phyloP scores from a whole-genome alignment of 2,797 vertebrate species.

The Yasuhikotakia modesta region DNA sequence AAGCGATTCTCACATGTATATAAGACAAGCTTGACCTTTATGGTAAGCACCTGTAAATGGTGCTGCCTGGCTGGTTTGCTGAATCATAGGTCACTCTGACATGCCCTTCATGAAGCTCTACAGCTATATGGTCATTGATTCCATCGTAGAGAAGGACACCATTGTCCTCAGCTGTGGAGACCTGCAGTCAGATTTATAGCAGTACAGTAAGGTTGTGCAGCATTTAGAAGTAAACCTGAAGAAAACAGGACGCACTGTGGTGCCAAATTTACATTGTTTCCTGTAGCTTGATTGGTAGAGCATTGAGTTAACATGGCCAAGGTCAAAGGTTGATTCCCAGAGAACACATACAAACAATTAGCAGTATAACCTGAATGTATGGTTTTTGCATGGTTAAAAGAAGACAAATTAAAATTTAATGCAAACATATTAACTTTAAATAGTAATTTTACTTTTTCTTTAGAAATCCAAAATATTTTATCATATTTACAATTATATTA shows the following conservation, averaged over 20 bases:
- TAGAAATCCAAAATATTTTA: background rate
- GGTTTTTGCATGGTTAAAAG: too few species aligned
- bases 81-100: constrained; percentile 98
- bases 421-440: too few species aligned
- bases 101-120: constrained; percentile 93
- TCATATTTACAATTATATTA: background rate
- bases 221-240: too few species aligned
- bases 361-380: too few species aligned
- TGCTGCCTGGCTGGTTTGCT: constrained; percentile 89
- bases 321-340: background rate
- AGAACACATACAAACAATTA: background rate
- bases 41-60: constrained; percentile 99
- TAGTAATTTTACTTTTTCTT: background rate
- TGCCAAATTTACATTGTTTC: background rate
- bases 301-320: background rate
- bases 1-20: background rate
- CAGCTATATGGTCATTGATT: constrained; percentile 94
- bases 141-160: constrained; percentile 96
- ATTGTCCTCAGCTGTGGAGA: constrained; percentile 95
- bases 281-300: background rate
- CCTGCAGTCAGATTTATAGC: constrained; percentile 70
- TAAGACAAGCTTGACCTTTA: background rate
- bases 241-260: background rate
- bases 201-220: too few species aligned
- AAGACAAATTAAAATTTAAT: too few species aligned